Evolutionary conservation across 2,113 vertebrate genomes (phyloP).

Genomic region (Pitta sordida): DNA sequence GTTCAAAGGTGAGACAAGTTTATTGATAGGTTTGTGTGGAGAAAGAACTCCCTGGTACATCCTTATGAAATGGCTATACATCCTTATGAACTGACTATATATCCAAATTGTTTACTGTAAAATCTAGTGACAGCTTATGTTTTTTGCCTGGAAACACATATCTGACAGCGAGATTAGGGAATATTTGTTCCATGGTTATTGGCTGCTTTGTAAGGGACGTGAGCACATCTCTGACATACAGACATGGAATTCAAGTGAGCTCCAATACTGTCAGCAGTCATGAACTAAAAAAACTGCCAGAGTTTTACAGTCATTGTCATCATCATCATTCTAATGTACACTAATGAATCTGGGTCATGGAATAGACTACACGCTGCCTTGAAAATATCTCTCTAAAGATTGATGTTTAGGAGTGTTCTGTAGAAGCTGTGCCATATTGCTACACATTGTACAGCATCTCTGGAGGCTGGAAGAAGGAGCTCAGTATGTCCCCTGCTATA

Average conservation of each 20-base stretch:
- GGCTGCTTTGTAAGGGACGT: neutral
- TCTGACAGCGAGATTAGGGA: neutral
- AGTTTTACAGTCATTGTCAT: neutral
- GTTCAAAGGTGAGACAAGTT: neutral
- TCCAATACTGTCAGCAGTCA: neutral
- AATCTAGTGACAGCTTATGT: neutral
- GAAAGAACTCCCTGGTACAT: neutral
- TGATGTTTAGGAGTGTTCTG: neutral
- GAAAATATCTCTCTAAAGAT: neutral
- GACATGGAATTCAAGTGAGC: neutral
- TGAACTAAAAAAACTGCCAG: neutral
- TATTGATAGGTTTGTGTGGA: neutral
- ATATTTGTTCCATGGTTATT: neutral
- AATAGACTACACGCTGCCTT: neutral
- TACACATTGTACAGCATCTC: neutral
- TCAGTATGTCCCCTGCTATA: neutral
- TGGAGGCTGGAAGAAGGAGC: neutral
- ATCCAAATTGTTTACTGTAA: neutral
- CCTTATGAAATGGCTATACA: neutral
- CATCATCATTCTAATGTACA: neutral
- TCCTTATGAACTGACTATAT: neutral
- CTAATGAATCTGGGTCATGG: neutral
- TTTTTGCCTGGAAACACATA: neutral
- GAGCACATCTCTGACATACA: neutral
- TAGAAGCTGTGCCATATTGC: neutral